A percentile compares a stretch with the other conserved stretches of the same genome.
Conservation (phyloP, 2,797 vertebrate genomes). For the Diplodus puntazzo region DNA sequence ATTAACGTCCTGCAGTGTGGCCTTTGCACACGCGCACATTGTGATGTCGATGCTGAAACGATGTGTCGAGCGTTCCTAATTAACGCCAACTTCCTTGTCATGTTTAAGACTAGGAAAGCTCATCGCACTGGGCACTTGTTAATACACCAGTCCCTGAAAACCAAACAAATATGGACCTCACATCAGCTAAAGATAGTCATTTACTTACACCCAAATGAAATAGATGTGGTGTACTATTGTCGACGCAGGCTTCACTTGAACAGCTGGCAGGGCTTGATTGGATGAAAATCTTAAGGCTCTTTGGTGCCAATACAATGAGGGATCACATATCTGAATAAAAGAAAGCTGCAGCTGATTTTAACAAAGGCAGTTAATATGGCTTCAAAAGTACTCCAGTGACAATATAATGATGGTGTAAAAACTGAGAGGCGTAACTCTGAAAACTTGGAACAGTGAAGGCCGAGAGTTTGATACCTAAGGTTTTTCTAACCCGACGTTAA, state of each 20-base stretch:
- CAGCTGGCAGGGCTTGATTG: background rate
- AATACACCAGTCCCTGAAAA: background rate
- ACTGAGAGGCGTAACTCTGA: conserved; percentile 4
- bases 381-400: background rate
- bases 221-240: background rate
- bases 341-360: background rate
- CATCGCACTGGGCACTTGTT: too few relatives aligned
- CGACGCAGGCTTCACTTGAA: background rate
- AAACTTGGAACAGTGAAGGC: conserved; percentile 16
- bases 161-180: background rate
- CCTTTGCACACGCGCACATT: too few relatives aligned
- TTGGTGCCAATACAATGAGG: background rate
- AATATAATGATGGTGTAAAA: background rate
- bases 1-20: too few relatives aligned
- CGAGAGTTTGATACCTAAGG: background rate
- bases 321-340: background rate
- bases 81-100: too few relatives aligned
- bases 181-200: background rate
- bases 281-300: background rate
- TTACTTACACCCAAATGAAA: background rate
- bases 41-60: too few relatives aligned
- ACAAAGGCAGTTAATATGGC: background rate
- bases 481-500: background rate
- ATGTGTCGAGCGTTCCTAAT: too few relatives aligned
- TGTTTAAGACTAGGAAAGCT: too few relatives aligned